Evolutionary conservation across 2,797 vertebrate species (phyloP).

Genomic region (Dryobates pubescens): DNA sequence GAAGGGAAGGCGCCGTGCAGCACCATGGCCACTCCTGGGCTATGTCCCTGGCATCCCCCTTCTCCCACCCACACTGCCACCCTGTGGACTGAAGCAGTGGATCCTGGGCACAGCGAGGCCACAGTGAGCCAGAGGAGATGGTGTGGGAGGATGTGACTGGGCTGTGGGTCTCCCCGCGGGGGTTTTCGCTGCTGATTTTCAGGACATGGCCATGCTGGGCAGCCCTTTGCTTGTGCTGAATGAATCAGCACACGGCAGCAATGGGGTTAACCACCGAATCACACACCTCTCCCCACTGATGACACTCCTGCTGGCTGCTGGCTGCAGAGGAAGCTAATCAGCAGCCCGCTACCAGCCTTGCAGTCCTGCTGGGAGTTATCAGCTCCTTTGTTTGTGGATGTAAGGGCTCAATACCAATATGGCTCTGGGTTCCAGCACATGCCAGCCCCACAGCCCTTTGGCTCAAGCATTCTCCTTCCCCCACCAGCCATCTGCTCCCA

Average conservation of each 20-base stretch:
- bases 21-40: neutral
- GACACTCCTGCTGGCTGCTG: neutral
- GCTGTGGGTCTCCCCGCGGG: neutral
- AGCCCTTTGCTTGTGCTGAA: neutral
- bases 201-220: neutral
- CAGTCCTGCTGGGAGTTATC: conserved; percentile 23
- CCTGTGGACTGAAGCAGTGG: neutral
- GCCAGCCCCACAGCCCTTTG: neutral
- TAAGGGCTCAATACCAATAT: neutral
- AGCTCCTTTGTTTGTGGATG: conserved; percentile 49
- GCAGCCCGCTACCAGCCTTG: neutral
- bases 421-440: neutral
- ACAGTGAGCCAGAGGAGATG: neutral
- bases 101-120: neutral
- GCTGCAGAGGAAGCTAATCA: conserved; percentile 33
- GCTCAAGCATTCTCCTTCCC: neutral
- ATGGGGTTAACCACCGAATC: neutral
- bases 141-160: neutral
- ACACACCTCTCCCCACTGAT: neutral
- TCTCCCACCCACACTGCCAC: accelerated
- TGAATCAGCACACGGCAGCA: neutral
- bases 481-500: neutral
- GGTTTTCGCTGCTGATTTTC: neutral
- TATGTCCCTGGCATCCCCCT: neutral
- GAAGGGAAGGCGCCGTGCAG: neutral